Evolutionary conservation across 2,888 invertebrate genomes (phyloP).

Genomic region (Hyalella azteca): DNA sequence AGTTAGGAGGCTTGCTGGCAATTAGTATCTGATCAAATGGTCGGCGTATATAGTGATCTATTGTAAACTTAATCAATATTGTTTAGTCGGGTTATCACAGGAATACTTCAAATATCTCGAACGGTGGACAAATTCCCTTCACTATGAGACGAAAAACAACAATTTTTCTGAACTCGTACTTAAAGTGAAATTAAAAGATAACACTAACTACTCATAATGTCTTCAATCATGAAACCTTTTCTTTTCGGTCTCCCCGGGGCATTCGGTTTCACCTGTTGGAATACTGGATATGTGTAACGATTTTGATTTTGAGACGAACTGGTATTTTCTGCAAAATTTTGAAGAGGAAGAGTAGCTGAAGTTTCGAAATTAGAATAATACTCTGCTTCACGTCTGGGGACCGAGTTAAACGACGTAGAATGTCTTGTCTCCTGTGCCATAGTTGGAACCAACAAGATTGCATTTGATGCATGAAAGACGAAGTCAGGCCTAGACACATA

Average conservation of each 20-base stretch:
- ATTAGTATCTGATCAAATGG: too few species aligned
- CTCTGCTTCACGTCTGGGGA: constrained; percentile 27
- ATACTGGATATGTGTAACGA: constrained; percentile 4
- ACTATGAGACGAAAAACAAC: too few species aligned
- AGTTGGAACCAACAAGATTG: not conserved
- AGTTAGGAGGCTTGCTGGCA: too few species aligned
- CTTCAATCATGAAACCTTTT: constrained; percentile 58
- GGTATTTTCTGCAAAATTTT: constrained; percentile 23
- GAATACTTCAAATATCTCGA: too few species aligned
- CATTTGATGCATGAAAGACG: not conserved
- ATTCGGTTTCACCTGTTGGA: not conserved
- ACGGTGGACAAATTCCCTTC: too few species aligned
- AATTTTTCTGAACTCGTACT: too few species aligned
- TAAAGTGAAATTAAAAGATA: too few species aligned
- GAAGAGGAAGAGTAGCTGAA: constrained; percentile 41
- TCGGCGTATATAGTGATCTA: too few species aligned
- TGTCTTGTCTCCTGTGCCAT: not conserved
- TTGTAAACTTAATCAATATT: too few species aligned
- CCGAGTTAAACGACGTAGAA: not conserved
- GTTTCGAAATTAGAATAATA: constrained; percentile 37
- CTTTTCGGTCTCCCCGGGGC: constrained; percentile 53
- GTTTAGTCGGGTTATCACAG: too few species aligned
- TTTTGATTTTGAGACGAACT: not conserved
- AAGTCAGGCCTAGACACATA: not conserved
- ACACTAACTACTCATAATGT: constrained; percentile 54